Evolutionary conservation across 2,888 invertebrate species (phyloP), one percentile per base, ranked within the genome.

Genomic region (Nematopogon swammerdamellus): DNA sequence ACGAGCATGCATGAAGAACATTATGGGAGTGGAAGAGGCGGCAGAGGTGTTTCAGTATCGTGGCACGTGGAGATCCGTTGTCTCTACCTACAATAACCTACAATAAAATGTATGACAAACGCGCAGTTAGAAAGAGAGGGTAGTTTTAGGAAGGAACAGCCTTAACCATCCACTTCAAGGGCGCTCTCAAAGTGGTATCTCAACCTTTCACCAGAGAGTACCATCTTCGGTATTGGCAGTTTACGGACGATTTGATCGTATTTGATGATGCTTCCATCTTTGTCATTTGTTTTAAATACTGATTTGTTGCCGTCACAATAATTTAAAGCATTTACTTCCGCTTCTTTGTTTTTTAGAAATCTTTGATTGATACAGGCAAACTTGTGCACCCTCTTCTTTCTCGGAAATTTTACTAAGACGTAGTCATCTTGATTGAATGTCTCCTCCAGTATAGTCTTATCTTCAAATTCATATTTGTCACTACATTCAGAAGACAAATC

Each of bases 381-480:
- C 18, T 43, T n/a, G 18, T 43, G 43, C 14, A 6, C 43, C 18
- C 18, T 17, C 11, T 43, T 43, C 18, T 43, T 43, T 4, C 43
- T 11, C 43, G 43, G 16, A 43, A 43, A 43, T 43, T 43, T 43
- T 43, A 43, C 43, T 18, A 43, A 43, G 43, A 43, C 43, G 43
- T 43, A 43, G 11, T 43, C 43, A 43, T 43, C 43, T 43, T 43
- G 16, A 17, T 43, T 43, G 43, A 43, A 43, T 4, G 43, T 17
- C 4, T 43, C 43, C 43, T 43, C 43, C 18, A 17, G 43, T 4
- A 43, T 43, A 6, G 43, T 18, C 3, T 17, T 43, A 43, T 43
- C 43, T 43, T 43, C 43, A 43, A 43, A 43, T 43, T n/a, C 18
- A 43, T 11, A n/a, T 43, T 43, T n/a, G 43, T 43, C 43, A 43